Percentiles rank a stretch among this genome's conserved stretches.
Evolutionary conservation across 2,113 vertebrate genomes (phyloP).

Genomic region (Casuarius casuarius): DNA sequence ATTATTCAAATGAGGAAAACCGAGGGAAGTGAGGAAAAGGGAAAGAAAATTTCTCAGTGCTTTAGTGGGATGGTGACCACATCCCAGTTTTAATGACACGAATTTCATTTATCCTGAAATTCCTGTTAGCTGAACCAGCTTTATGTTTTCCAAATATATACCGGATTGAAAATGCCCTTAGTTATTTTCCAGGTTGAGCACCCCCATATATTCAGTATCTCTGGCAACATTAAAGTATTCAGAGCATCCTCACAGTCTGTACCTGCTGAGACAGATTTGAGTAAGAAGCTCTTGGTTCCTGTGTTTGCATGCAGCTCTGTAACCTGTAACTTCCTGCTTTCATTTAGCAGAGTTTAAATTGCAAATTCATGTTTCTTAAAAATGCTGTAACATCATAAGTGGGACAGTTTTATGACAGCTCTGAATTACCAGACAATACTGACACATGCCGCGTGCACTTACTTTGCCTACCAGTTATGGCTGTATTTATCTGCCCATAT

Average conservation of each 20-base stretch:
- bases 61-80: not conserved
- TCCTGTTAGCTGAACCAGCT: not conserved
- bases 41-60: not conserved
- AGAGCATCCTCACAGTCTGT: slow-evolving; percentile 7
- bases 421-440: slow-evolving; percentile 52
- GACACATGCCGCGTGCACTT: slow-evolving; percentile 30
- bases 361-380: slow-evolving; percentile 75
- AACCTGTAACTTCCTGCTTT: slow-evolving; percentile 68
- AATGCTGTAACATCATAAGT: slow-evolving; percentile 73
- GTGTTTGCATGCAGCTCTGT: slow-evolving; percentile 62
- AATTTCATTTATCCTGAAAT: not conserved
- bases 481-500: slow-evolving; percentile 63
- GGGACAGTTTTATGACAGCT: slow-evolving; percentile 74
- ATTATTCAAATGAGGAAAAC: not conserved
- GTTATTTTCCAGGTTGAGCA: not conserved
- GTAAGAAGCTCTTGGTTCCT: not conserved
- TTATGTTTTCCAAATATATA: not conserved
- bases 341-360: slow-evolving; percentile 71
- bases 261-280: slow-evolving; percentile 6
- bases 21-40: not conserved
- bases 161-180: not conserved
- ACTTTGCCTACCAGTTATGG: slow-evolving; percentile 59
- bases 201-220: not conserved
- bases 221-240: not conserved
- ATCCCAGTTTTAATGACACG: not conserved